Conservation (phyloP, 2,113 vertebrate genomes). For the Myrmophylax atrothorax region DNA sequence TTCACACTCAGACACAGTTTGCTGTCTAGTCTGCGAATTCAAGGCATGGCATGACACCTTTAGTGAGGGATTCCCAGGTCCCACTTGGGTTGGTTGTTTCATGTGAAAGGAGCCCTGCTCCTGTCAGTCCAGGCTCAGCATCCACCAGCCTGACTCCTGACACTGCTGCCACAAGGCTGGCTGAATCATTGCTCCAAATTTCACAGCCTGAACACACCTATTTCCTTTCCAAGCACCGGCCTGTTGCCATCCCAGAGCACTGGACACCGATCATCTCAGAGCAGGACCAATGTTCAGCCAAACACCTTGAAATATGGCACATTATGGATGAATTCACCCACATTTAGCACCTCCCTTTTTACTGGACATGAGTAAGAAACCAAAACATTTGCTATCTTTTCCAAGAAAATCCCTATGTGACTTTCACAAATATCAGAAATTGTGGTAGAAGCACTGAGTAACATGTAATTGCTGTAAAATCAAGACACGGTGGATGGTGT, state of each 20-base stretch:
- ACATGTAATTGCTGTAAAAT: not conserved
- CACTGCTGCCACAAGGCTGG: not conserved
- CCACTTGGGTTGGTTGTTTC: fast-evolving
- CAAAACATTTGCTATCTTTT: not conserved
- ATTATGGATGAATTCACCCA: not conserved
- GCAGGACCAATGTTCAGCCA: not conserved
- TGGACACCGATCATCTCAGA: not conserved
- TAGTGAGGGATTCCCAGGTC: not conserved
- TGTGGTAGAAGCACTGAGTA: not conserved
- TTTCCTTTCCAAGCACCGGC: not conserved
- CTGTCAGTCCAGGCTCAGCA: not conserved
- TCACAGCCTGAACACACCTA: not conserved
- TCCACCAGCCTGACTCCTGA: not conserved
- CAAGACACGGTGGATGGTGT: not conserved
- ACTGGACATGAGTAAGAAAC: not conserved
- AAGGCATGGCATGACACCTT: not conserved
- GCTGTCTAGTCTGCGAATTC: not conserved
- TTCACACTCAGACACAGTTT: not conserved
- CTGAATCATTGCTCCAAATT: not conserved
- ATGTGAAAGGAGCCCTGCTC: not conserved
- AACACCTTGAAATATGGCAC: not conserved
- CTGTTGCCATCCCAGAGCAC: not conserved
- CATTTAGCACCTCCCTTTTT: not conserved
- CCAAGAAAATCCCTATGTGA: not conserved
- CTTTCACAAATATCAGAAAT: not conserved